Evolutionary conservation across 2,888 invertebrate genomes (phyloP).

Genomic region (Ormyrus thymus): DNA sequence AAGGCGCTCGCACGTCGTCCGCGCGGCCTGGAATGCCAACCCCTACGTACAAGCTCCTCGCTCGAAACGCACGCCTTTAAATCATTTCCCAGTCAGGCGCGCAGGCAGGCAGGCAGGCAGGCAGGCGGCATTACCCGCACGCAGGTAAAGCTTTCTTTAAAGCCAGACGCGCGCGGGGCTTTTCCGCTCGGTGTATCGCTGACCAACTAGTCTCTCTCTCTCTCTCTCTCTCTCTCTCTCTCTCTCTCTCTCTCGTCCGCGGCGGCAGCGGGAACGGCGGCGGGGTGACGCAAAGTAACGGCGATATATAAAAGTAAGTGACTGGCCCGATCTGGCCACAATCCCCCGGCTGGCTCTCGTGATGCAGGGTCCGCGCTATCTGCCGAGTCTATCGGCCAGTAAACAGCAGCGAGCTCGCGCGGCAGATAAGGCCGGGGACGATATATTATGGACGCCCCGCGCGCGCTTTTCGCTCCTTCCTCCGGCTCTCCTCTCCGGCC

Average conservation of each 20-base stretch:
- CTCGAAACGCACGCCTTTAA: conserved; percentile 1
- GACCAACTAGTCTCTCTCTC: conserved; percentile 5
- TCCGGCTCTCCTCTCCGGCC: background rate
- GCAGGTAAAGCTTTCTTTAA: background rate
- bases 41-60: background rate
- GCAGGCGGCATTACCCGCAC: too few species aligned
- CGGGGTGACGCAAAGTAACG: conserved; percentile 65
- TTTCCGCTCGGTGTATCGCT: conserved; percentile 1
- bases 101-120: background rate
- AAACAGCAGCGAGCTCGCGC: conserved; percentile 61
- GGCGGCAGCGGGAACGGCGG: background rate
- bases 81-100: conserved; percentile 17
- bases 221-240: background rate
- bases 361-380: conserved; percentile 70
- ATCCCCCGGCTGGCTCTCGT: conserved; percentile 62
- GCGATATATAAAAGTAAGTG: conserved; percentile 72
- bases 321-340: conserved; percentile 59
- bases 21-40: background rate
- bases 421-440: conserved; percentile 71
- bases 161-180: background rate
- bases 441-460: conserved; percentile 72
- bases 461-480: conserved; percentile 47
- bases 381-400: conserved; percentile 74
- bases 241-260: background rate
- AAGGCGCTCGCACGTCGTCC: background rate